Percentiles rank a stretch among this genome's conserved stretches.
phyloP scores from a whole-genome alignment of 2,888 invertebrate species.

The Watsonalla cultraria region DNA sequence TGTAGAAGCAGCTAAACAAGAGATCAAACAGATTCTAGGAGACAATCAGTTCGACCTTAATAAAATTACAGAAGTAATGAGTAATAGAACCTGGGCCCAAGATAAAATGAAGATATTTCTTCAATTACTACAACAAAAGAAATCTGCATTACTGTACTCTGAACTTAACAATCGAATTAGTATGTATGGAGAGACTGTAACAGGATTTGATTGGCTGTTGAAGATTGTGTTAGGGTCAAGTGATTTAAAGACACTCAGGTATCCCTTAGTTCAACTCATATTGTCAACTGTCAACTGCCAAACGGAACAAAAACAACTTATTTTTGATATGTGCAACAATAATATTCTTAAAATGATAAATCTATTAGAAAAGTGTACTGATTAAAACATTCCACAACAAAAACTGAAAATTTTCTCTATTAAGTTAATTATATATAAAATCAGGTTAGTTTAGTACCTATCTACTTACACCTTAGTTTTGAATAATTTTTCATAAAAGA shows the following conservation, averaged over 20 bases:
- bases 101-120: slow-evolving; percentile 29
- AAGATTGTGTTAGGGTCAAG: slow-evolving; percentile 56
- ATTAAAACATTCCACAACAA: slow-evolving; percentile 4
- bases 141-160: slow-evolving; percentile 34
- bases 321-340: slow-evolving; percentile 52
- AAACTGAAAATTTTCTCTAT: background rate
- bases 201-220: slow-evolving; percentile 48
- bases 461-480: too few relatives aligned
- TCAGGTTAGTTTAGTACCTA: too few relatives aligned
- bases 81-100: slow-evolving; percentile 26
- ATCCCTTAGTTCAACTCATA: slow-evolving; percentile 47
- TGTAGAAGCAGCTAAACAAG: slow-evolving; percentile 29
- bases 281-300: slow-evolving; percentile 34
- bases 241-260: slow-evolving; percentile 46
- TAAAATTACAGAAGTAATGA: slow-evolving; percentile 22
- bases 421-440: too few relatives aligned
- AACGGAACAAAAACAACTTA: slow-evolving; percentile 23
- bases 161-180: slow-evolving; percentile 40
- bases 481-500: too few relatives aligned
- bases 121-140: slow-evolving; percentile 29
- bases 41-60: slow-evolving; percentile 32
- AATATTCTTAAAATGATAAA: slow-evolving; percentile 44
- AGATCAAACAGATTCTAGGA: slow-evolving; percentile 32
- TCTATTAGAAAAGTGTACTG: slow-evolving; percentile 34
- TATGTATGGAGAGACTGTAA: slow-evolving; percentile 38